Percentiles rank a stretch among this genome's conserved stretches.
Evolutionary conservation across 2,888 invertebrate species (phyloP).

Genomic region (Odontothrips loti): DNA sequence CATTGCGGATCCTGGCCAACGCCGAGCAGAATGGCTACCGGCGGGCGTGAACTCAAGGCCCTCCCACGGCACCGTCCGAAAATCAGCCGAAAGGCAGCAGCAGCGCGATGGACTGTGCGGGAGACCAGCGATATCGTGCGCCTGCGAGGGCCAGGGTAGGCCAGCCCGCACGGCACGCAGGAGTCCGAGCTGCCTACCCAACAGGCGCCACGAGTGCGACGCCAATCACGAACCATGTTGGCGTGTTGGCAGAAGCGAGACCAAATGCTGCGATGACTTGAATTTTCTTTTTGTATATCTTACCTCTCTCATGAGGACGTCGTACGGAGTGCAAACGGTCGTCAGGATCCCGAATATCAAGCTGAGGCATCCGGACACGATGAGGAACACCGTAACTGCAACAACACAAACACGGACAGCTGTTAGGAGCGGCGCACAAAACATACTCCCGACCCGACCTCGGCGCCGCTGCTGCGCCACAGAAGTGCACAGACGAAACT

Average conservation of each 20-base stretch:
- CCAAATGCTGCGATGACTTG: background rate
- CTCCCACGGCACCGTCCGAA: too few species aligned
- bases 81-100: too few species aligned
- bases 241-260: background rate
- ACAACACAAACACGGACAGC: background rate
- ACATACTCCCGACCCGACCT: too few species aligned
- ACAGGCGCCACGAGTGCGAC: conserved; percentile 20
- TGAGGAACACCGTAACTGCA: background rate
- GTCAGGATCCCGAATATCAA: conserved; percentile 49
- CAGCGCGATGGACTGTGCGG: background rate
- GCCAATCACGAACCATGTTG: background rate
- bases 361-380: background rate
- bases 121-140: background rate
- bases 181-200: too few species aligned
- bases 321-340: conserved; percentile 55
- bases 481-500: too few species aligned
- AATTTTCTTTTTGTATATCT: conserved; percentile 24
- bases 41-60: too few species aligned
- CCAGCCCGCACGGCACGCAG: too few species aligned
- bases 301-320: conserved; percentile 54
- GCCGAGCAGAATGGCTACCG: too few species aligned
- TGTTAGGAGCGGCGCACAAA: background rate
- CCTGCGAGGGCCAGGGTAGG: too few species aligned
- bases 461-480: too few species aligned
- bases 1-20: too few species aligned